Percentiles rank a stretch among this genome's conserved stretches.
Evolutionary conservation across 2,113 vertebrate genomes (phyloP).

Genomic region (Emydura subglobosa): DNA sequence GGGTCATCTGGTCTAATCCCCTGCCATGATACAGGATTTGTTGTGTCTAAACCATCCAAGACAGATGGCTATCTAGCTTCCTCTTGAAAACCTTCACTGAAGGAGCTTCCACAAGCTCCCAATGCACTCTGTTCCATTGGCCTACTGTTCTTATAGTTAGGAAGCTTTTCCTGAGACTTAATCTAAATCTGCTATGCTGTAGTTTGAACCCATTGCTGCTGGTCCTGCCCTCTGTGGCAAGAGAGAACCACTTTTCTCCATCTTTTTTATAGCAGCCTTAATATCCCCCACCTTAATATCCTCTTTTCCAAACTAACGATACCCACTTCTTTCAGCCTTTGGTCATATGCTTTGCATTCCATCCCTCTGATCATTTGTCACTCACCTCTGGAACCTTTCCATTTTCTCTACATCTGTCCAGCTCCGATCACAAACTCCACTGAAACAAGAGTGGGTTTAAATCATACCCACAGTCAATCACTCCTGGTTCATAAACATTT

Average conservation of each 20-base stretch:
- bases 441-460: conserved; percentile 62
- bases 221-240: too few species aligned
- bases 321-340: background rate
- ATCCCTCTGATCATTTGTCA: background rate
- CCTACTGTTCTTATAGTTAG: background rate
- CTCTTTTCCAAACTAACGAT: background rate
- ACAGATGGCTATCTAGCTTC: background rate
- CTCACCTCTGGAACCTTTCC: too few species aligned
- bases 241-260: too few species aligned
- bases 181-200: background rate
- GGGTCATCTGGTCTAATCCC: background rate
- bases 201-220: background rate
- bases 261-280: too few species aligned
- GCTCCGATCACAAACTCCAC: conserved; percentile 38
- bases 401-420: background rate
- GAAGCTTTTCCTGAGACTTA: background rate
- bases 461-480: conserved; percentile 57
- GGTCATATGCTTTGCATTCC: background rate
- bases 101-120: background rate
- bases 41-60: background rate
- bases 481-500: conserved; percentile 25
- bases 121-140: background rate
- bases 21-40: background rate
- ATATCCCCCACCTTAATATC: too few species aligned
- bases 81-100: background rate